phyloP scores from a whole-genome alignment of 2,797 vertebrate species.

The Cuculus canorus region DNA sequence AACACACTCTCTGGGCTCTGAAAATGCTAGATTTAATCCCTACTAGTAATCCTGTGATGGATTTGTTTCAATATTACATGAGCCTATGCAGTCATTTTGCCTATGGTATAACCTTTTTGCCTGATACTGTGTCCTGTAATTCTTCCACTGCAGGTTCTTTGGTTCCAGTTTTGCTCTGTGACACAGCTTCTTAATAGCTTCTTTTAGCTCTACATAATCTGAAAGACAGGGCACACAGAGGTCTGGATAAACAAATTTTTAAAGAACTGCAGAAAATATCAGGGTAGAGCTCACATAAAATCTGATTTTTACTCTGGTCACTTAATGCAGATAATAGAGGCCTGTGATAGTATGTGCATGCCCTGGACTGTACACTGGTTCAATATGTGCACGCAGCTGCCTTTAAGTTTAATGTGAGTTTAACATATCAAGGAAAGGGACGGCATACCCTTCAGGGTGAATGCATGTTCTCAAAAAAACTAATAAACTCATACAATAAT shows the following conservation, averaged over 20 bases:
- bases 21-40: neutral
- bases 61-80: neutral
- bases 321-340: neutral
- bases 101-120: neutral
- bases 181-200: neutral
- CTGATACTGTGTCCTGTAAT: neutral
- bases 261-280: neutral
- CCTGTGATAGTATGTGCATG: fast-evolving
- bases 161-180: neutral
- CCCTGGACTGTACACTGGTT: neutral
- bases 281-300: neutral
- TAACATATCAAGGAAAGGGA: neutral
- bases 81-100: neutral
- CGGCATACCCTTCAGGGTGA: neutral
- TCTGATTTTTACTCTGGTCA: conserved; percentile 7
- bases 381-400: neutral
- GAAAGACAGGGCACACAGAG: neutral
- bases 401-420: conserved; percentile 25
- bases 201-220: neutral
- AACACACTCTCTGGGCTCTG: neutral
- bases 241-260: neutral
- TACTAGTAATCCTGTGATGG: neutral
- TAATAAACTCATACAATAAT: neutral
- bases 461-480: neutral
- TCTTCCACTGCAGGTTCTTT: neutral